Percentiles rank a stretch among this genome's conserved stretches.
These are phyloP conservation scores for Craniophora ligustri DNA, from an alignment of 2,888 invertebrate genomes.

Conservation along the genomic window DNA sequence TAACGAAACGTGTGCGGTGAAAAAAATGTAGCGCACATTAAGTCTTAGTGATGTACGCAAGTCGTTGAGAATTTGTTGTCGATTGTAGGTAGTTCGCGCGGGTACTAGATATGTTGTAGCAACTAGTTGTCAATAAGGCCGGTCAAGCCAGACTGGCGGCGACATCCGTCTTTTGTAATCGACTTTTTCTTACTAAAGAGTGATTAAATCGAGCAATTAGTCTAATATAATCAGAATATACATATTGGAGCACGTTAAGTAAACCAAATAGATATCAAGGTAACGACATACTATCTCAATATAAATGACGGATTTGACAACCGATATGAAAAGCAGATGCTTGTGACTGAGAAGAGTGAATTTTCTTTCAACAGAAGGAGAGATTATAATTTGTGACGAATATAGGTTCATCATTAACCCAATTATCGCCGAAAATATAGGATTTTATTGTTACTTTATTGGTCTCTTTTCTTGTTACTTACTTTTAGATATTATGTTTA, in stretches of 20 bases:
- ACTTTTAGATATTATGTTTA: no score
- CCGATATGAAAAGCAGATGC: no score
- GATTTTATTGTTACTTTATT: no score
- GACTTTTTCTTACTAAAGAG: constrained; percentile 16
- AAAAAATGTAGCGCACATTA: constrained; percentile 24
- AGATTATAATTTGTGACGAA: no score
- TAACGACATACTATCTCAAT: no score
- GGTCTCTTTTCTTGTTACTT: no score
- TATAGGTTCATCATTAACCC: no score
- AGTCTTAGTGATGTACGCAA: constrained; percentile 19
- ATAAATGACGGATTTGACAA: no score
- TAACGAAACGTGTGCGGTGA: constrained; percentile 33
- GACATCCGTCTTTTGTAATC: constrained; percentile 25
- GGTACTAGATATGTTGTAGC: constrained; percentile 26
- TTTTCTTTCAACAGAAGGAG: no score
- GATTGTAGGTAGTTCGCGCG: constrained; percentile 43
- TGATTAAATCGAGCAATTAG: constrained; percentile 32
- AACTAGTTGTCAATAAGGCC: constrained; percentile 26
- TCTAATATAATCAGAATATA: constrained; percentile 20
- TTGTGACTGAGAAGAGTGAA: no score
- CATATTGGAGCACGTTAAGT: not conserved
- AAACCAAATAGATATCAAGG: no score
- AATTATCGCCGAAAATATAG: no score
- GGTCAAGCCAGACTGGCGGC: constrained; percentile 29
- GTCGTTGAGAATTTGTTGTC: constrained; percentile 23